A percentile compares a stretch with the other conserved stretches of the same genome.
Evolutionary conservation across 2,888 invertebrate genomes (phyloP).

Genomic region (Achlya flavicornis): DNA sequence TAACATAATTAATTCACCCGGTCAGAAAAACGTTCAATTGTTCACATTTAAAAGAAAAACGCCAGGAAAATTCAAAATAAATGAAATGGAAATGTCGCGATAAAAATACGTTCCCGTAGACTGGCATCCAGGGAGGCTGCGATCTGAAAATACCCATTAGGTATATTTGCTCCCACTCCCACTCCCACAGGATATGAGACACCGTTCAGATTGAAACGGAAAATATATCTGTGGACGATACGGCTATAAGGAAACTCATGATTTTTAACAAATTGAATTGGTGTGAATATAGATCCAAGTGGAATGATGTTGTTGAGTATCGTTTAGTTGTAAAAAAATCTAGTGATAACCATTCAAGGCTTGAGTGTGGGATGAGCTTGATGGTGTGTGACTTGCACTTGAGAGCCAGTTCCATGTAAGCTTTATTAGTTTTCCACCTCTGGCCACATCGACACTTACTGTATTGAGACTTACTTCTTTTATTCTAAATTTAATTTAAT

Average conservation of each 20-base stretch:
- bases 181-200: neutral
- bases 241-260: neutral
- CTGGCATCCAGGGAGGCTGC: constrained; percentile 4
- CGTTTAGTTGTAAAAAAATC: too few species aligned
- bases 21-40: neutral
- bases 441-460: too few species aligned
- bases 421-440: too few species aligned
- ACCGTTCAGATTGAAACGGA: constrained; percentile 6
- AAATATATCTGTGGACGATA: constrained; percentile 9
- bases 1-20: too few species aligned
- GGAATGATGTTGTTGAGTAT: neutral
- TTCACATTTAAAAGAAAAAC: neutral
- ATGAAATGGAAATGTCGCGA: neutral
- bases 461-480: too few species aligned
- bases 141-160: neutral
- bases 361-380: too few species aligned
- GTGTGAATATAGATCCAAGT: neutral
- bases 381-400: too few species aligned
- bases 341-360: too few species aligned
- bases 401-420: too few species aligned
- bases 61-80: constrained; percentile 9
- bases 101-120: constrained; percentile 8
- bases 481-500: too few species aligned
- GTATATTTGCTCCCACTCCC: neutral
- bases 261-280: neutral